Evolutionary conservation across 2,113 vertebrate genomes (phyloP).

Genomic region (Centropus unirufus): DNA sequence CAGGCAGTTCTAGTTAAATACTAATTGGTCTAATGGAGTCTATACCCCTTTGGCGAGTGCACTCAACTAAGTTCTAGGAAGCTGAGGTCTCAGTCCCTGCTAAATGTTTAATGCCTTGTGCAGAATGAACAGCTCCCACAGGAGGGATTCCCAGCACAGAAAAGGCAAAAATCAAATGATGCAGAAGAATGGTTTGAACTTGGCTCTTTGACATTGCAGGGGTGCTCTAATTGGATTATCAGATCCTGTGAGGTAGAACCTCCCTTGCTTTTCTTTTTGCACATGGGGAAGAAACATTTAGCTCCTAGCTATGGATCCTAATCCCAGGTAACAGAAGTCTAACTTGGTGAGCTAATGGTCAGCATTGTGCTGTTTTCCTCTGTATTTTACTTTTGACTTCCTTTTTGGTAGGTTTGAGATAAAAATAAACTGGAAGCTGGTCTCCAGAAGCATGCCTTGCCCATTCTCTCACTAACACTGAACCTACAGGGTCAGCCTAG

Average conservation of each 20-base stretch:
- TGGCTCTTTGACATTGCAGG: constrained; percentile 20
- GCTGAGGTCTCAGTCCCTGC: constrained; percentile 10
- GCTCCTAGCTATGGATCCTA: neutral
- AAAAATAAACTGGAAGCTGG: neutral
- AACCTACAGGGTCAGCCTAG: neutral
- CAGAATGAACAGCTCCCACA: constrained; percentile 31
- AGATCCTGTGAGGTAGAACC: constrained; percentile 10
- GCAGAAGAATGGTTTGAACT: constrained; percentile 32
- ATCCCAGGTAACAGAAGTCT: neutral
- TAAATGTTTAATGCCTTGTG: constrained; percentile 57
- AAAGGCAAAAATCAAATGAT: constrained; percentile 53
- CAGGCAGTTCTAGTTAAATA: neutral
- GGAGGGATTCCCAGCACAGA: neutral
- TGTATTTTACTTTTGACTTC: neutral
- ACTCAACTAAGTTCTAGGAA: constrained; percentile 11
- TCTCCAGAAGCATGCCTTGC: neutral
- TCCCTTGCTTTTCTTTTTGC: neutral
- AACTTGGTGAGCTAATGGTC: neutral
- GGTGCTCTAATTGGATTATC: constrained; percentile 49
- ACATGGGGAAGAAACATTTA: neutral
- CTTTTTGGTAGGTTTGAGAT: neutral
- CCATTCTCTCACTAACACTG: neutral
- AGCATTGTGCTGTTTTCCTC: neutral
- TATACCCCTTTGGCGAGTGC: neutral
- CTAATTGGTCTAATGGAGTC: constrained; percentile 8